Percentiles rank a stretch among this genome's conserved stretches.
These are phyloP conservation scores for Tenrec ecaudatus DNA, from an alignment of 2,113 vertebrate genomes.

Conservation along the genomic window DNA sequence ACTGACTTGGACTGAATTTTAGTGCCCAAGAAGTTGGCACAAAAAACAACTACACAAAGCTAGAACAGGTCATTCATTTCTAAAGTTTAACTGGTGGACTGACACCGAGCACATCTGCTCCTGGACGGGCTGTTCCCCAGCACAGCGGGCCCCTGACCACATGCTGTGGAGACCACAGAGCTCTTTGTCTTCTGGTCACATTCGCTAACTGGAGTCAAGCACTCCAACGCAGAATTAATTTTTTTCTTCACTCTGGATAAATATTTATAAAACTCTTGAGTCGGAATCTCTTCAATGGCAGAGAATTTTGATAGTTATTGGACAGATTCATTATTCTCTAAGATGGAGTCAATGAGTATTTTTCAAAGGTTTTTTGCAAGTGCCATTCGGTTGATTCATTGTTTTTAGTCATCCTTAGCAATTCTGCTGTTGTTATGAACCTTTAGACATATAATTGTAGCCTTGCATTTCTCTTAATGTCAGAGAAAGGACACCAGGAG, in stretches of 20 bases:
- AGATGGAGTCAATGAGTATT: conserved; percentile 57
- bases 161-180: conserved; percentile 39
- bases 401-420: conserved; percentile 52
- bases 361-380: conserved; percentile 65
- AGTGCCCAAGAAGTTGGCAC: conserved; percentile 59
- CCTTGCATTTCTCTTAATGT: conserved; percentile 47
- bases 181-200: conserved; percentile 67
- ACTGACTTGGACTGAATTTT: conserved; percentile 40
- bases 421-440: background rate
- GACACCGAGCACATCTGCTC: conserved; percentile 56
- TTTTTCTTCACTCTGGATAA: conserved; percentile 47
- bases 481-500: conserved; percentile 34
- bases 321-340: conserved; percentile 49
- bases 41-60: conserved; percentile 37
- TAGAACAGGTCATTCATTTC: conserved; percentile 60
- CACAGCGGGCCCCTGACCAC: conserved; percentile 59
- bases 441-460: conserved; percentile 57
- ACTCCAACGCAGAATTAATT: conserved; percentile 62
- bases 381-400: conserved; percentile 54
- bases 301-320: conserved; percentile 55
- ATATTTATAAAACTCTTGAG: conserved; percentile 55
- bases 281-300: background rate
- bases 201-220: conserved; percentile 67
- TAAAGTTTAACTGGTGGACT: conserved; percentile 62
- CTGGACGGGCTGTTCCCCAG: conserved; percentile 48